A percentile compares a stretch with the other conserved stretches of the same genome.
phyloP scores from a whole-genome alignment of 2,888 invertebrate species.

The Eugnorisma glareosa region DNA sequence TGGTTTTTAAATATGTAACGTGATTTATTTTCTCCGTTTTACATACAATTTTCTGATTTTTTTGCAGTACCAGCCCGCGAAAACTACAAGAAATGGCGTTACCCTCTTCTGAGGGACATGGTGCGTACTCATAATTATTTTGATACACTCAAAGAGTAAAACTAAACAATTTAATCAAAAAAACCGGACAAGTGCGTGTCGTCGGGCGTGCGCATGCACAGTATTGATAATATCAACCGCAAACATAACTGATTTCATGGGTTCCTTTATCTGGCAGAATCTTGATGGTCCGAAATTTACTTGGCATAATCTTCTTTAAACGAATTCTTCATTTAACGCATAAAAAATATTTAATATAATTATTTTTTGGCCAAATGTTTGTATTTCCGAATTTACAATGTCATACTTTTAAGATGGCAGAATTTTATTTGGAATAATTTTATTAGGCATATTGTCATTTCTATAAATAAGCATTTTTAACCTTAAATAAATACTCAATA shows the following conservation, averaged over 20 bases:
- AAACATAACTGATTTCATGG: not conserved
- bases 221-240: not conserved
- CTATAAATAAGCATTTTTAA: too few relatives aligned
- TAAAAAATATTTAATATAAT: too few relatives aligned
- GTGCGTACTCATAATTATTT: constrained; percentile 71
- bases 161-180: not conserved
- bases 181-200: not conserved
- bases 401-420: too few relatives aligned
- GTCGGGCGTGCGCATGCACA: not conserved
- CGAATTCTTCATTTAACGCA: too few relatives aligned
- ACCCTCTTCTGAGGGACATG: constrained; percentile 85
- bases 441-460: too few relatives aligned
- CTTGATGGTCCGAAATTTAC: too few relatives aligned
- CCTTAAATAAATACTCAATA: too few relatives aligned
- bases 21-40: not conserved
- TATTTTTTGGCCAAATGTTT: too few relatives aligned
- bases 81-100: constrained; percentile 93
- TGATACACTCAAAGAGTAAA: not conserved
- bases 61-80: constrained; percentile 92
- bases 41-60: constrained; percentile 49
- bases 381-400: too few relatives aligned
- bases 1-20: not conserved
- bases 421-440: too few relatives aligned
- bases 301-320: too few relatives aligned
- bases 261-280: too few relatives aligned